Evolutionary conservation across 2,113 vertebrate genomes (phyloP).

Genomic region (Python bivittatus): DNA sequence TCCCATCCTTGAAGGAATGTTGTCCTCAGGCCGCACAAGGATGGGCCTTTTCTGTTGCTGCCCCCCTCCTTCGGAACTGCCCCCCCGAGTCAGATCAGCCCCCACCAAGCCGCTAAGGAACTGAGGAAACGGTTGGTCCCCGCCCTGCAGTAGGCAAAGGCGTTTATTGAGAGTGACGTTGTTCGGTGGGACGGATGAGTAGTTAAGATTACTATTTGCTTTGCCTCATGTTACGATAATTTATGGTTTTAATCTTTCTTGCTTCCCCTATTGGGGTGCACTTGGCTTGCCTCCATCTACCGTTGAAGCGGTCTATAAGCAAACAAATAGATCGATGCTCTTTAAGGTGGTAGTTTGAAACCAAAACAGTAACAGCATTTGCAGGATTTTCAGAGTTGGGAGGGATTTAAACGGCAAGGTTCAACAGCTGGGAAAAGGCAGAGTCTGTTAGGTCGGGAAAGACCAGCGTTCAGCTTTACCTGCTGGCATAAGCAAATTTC

Average conservation of each 20-base stretch:
- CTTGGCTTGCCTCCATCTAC: background rate
- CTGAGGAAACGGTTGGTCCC: background rate
- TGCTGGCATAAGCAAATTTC: no score
- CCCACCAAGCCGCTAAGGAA: no score
- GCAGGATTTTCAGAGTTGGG: background rate
- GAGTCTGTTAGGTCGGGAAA: no score
- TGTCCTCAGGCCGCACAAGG: no score
- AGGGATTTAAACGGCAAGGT: background rate
- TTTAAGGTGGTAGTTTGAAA: background rate
- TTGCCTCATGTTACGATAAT: background rate
- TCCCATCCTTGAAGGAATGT: no score
- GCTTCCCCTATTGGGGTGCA: background rate
- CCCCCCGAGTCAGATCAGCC: background rate
- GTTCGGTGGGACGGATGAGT: background rate
- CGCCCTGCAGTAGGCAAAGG: background rate
- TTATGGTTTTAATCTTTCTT: background rate
- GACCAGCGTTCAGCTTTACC: no score
- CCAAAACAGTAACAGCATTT: background rate
- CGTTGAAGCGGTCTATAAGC: background rate
- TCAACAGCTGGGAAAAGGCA: background rate
- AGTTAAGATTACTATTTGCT: background rate
- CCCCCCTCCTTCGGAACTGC: background rate
- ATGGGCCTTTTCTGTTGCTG: no score
- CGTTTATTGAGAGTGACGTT: background rate
- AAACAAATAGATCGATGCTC: background rate